phyloP scores from a whole-genome alignment of 2,888 invertebrate genomes.

The Eugnorisma glareosa region DNA sequence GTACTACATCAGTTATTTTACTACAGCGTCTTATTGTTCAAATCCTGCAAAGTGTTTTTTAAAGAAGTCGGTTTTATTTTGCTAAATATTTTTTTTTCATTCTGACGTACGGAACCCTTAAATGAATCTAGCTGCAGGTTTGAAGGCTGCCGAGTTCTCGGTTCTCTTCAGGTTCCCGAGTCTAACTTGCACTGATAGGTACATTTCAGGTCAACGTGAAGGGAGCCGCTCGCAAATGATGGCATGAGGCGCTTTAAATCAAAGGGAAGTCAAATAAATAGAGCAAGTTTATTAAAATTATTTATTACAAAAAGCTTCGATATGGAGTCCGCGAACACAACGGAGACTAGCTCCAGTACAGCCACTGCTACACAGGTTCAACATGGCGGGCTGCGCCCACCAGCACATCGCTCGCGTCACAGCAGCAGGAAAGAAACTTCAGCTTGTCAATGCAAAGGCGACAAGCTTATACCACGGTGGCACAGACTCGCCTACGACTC shows the following conservation, averaged over 20 bases:
- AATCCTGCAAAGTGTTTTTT: too few relatives aligned
- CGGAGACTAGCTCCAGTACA: conserved; percentile 41
- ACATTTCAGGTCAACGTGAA: not conserved
- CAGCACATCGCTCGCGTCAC: not conserved
- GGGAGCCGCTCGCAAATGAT: not conserved
- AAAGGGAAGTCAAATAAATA: conserved; percentile 43
- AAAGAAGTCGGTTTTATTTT: too few relatives aligned
- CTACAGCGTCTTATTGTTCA: too few relatives aligned
- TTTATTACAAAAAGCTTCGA: conserved; percentile 82
- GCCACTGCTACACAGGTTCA: conserved; percentile 4
- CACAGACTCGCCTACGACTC: not conserved
- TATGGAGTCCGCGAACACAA: conserved; percentile 50
- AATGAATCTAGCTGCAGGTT: too few relatives aligned
- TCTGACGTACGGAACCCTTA: too few relatives aligned
- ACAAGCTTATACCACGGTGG: not conserved
- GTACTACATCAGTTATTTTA: too few relatives aligned
- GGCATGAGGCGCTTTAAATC: not conserved
- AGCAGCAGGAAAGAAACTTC: not conserved
- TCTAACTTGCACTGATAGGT: too few relatives aligned
- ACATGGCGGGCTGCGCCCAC: not conserved
- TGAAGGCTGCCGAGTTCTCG: too few relatives aligned
- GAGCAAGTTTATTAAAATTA: conserved; percentile 74
- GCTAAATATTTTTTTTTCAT: too few relatives aligned
- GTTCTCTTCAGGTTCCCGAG: too few relatives aligned
- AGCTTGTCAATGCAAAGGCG: not conserved